phyloP scores from a whole-genome alignment of 2,797 vertebrate genomes.

The Sebastes alutus region DNA sequence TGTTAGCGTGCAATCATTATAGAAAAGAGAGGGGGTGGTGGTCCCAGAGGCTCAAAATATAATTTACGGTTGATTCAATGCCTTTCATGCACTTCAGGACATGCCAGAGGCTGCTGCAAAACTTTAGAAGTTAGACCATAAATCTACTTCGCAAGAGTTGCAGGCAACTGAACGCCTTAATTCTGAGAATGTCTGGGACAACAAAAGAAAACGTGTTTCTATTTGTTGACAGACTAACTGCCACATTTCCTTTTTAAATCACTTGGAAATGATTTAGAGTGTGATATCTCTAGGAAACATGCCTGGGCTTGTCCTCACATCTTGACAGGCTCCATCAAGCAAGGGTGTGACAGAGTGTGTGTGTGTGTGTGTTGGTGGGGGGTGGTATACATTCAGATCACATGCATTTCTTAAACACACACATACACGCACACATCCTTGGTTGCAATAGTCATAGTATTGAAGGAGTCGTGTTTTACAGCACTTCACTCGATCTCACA shows the following conservation, averaged over 20 bases:
- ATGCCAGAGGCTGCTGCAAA: conserved; percentile 20
- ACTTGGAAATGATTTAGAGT: conserved; percentile 39
- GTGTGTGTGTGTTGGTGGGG: neutral
- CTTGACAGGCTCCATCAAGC: conserved; percentile 58
- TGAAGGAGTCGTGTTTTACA: conserved; percentile 6
- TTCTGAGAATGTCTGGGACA: neutral
- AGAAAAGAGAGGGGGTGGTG: conserved; percentile 13
- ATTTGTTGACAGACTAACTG: conserved; percentile 1
- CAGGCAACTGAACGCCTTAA: neutral
- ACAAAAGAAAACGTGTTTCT: neutral
- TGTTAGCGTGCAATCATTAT: conserved; percentile 38
- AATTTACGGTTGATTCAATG: conserved; percentile 29
- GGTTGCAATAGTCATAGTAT: neutral
- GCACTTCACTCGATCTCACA: neutral
- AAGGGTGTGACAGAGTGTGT: conserved; percentile 29
- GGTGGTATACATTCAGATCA: neutral
- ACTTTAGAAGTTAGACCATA: conserved; percentile 6
- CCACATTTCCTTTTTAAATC: conserved; percentile 23
- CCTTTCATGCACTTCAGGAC: conserved; percentile 13
- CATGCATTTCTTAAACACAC: conserved; percentile 1
- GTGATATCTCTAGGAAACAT: conserved; percentile 69
- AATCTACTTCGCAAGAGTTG: conserved; percentile 2
- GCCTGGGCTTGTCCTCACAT: conserved; percentile 71
- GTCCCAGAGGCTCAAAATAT: conserved; percentile 42
- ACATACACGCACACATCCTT: neutral